Evolutionary conservation across 2,113 vertebrate species (phyloP).

Genomic region (Lethenteron reissneri): DNA sequence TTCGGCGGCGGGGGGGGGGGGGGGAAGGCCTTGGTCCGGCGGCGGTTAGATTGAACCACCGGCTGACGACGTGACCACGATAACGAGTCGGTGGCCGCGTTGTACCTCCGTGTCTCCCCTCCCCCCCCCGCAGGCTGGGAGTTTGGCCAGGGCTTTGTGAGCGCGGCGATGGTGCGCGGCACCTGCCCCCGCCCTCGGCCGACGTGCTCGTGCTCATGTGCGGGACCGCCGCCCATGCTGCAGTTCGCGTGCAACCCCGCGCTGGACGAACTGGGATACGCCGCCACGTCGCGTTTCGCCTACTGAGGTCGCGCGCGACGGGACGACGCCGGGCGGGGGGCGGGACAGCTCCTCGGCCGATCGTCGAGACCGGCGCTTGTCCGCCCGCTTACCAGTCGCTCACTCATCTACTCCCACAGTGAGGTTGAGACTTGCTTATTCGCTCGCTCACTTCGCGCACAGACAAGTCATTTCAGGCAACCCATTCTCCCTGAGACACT

Average conservation of each 20-base stretch:
- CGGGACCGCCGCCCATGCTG: slow-evolving; percentile 87
- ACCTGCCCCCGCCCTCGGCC: slow-evolving; percentile 36
- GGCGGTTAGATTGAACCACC: too few species aligned
- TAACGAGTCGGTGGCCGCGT: too few species aligned
- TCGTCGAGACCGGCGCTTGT: neutral
- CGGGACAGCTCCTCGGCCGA: neutral
- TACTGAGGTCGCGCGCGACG: slow-evolving; percentile 25
- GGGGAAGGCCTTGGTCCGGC: too few species aligned
- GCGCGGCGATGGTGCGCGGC: slow-evolving; percentile 53
- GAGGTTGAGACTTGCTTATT: too few species aligned
- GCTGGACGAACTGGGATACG: slow-evolving; percentile 57
- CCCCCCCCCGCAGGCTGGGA: slow-evolving; percentile 40
- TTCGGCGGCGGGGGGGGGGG: too few species aligned
- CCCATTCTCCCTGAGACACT: too few species aligned
- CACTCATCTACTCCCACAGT: too few species aligned
- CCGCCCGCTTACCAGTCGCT: too few species aligned
- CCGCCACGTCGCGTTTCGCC: slow-evolving; percentile 34
- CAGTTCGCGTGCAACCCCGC: slow-evolving; percentile 82
- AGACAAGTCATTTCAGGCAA: too few species aligned
- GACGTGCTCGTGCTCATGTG: slow-evolving; percentile 73
- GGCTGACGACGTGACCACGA: too few species aligned
- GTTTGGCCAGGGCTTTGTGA: slow-evolving; percentile 80
- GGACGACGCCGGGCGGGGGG: neutral
- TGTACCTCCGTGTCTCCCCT: neutral
- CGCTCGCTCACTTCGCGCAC: too few species aligned